Evolutionary conservation across 2,113 vertebrate species (phyloP).

Genomic region (Chascanopsetta lugubris): DNA sequence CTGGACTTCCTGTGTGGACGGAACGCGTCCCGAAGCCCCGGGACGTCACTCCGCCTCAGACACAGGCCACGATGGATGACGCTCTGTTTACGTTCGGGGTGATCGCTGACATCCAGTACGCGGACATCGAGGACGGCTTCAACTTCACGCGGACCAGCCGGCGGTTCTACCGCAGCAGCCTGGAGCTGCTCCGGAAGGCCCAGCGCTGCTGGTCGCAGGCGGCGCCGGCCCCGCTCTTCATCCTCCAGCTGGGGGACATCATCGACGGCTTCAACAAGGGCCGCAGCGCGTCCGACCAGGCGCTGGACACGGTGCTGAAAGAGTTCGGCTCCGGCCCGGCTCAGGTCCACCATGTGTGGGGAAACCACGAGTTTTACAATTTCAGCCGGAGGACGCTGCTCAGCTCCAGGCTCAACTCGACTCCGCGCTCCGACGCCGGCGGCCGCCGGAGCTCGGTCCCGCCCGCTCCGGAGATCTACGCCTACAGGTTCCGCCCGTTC

Average conservation of each 20-base stretch:
- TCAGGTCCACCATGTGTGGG: slow-evolving; percentile 90
- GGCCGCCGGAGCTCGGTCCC: neutral
- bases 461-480: slow-evolving; percentile 73
- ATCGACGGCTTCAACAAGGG: slow-evolving; percentile 90
- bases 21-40: no score
- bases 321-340: slow-evolving; percentile 73
- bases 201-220: slow-evolving; percentile 79
- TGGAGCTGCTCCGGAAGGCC: slow-evolving; percentile 80
- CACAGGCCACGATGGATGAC: slow-evolving; percentile 71
- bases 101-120: slow-evolving; percentile 92
- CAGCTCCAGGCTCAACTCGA: slow-evolving; percentile 81
- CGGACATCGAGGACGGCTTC: slow-evolving; percentile 87
- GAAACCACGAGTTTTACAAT: slow-evolving; percentile 97
- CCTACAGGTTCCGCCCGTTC: slow-evolving; percentile 87
- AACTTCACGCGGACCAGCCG: slow-evolving; percentile 77
- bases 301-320: slow-evolving; percentile 81
- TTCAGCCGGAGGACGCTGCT: slow-evolving; percentile 85
- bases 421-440: slow-evolving; percentile 23
- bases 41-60: neutral
- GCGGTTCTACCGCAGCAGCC: slow-evolving; percentile 88
- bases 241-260: slow-evolving; percentile 93
- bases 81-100: slow-evolving; percentile 88
- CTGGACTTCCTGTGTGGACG: neutral
- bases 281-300: slow-evolving; percentile 72
- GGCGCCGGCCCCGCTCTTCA: slow-evolving; percentile 72